phyloP scores from a whole-genome alignment of 2,113 vertebrate species.

The Gymnorhina tibicen region DNA sequence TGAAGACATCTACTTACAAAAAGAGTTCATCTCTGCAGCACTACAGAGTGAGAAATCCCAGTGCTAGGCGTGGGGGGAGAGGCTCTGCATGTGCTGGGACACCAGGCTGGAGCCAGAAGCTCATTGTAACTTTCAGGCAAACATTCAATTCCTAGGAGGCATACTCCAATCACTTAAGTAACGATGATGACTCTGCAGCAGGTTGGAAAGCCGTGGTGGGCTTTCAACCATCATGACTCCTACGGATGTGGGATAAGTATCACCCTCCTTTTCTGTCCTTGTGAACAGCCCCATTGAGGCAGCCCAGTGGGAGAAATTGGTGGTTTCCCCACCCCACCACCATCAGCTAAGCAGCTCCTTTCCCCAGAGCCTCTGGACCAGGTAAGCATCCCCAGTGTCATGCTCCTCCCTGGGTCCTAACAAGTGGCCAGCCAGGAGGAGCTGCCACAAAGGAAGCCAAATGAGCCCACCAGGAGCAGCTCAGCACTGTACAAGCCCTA shows the following conservation, averaged over 20 bases:
- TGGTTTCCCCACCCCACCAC: neutral
- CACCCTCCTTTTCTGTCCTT: neutral
- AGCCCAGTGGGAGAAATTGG: neutral
- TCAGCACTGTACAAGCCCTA: neutral
- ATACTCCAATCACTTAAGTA: neutral
- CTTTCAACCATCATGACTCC: neutral
- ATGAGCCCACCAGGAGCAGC: neutral
- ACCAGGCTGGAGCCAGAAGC: neutral
- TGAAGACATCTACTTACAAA: neutral
- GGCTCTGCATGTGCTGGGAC: neutral
- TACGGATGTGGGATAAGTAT: neutral
- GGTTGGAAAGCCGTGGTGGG: neutral
- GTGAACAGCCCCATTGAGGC: rapidly evolving
- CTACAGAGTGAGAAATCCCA: neutral
- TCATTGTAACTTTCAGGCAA: neutral
- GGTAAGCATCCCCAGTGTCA: too few species aligned
- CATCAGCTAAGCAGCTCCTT: neutral
- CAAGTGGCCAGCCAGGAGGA: neutral
- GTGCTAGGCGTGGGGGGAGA: neutral
- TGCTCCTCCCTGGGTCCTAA: neutral
- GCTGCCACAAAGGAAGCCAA: neutral
- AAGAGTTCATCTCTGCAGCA: neutral
- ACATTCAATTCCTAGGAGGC: neutral
- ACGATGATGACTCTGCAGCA: neutral
- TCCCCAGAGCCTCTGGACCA: neutral